Conservation (phyloP, 2,888 invertebrate species). For the Drosophila gaucha region DNA sequence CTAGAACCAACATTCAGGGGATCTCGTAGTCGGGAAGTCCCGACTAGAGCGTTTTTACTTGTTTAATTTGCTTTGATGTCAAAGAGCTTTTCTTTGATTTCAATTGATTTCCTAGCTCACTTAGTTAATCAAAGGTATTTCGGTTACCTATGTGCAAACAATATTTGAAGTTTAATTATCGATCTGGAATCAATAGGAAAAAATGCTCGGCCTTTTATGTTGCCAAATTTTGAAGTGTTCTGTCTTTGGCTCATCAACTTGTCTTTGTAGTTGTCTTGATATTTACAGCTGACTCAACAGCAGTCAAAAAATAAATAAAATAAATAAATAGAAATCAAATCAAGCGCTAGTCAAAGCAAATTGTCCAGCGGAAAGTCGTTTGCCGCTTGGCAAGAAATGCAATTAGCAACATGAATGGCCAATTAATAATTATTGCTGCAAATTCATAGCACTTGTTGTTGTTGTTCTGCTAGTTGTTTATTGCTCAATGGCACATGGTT, state of each 20-base stretch:
- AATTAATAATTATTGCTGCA: conserved; percentile 52
- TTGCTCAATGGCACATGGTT: conserved; percentile 22
- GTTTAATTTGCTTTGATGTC: conserved; percentile 9
- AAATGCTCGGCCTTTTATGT: conserved; percentile 12
- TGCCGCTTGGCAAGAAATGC: conserved; percentile 45
- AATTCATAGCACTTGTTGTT: conserved; percentile 18
- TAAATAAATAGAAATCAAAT: conserved; percentile 55
- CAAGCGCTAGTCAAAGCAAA: conserved; percentile 48
- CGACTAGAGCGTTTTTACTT: too few species aligned
- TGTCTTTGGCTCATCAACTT: conserved; percentile 9
- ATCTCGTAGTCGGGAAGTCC: too few species aligned
- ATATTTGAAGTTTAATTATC: conserved; percentile 31
- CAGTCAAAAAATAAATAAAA: conserved; percentile 44
- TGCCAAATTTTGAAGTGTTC: not conserved
- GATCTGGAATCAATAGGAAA: conserved; percentile 8
- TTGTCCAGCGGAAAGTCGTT: conserved; percentile 23
- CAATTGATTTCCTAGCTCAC: conserved; percentile 8
- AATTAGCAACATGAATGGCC: conserved; percentile 68
- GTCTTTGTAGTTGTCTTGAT: conserved; percentile 23
- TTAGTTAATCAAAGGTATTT: conserved; percentile 9
- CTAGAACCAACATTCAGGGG: too few species aligned
- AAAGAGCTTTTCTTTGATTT: conserved; percentile 14
- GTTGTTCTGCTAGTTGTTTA: conserved; percentile 10
- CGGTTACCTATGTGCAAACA: conserved; percentile 30
- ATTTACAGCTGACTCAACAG: conserved; percentile 42